phyloP scores from a whole-genome alignment of 1,140 invertebrate species.

The Atta cephalotes region DNA sequence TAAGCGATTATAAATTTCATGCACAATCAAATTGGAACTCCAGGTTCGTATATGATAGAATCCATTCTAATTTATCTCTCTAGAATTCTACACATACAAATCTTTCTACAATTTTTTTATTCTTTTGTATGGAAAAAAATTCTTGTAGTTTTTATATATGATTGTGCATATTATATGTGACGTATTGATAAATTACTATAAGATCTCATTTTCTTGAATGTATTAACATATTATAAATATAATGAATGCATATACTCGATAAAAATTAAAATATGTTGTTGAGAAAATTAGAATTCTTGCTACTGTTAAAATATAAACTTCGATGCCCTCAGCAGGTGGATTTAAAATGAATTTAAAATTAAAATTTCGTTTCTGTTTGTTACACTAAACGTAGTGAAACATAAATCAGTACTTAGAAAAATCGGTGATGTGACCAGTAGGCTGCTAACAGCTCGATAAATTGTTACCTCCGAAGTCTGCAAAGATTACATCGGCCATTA shows the following conservation, averaged over 20 bases:
- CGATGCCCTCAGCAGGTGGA: not conserved
- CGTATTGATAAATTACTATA: not conserved
- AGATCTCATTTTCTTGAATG: not conserved
- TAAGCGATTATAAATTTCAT: not conserved
- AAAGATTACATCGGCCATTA: conserved; percentile 43
- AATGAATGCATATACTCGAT: not conserved
- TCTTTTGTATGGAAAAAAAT: not conserved
- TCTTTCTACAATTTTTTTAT: not conserved
- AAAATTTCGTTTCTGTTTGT: conserved; percentile 43
- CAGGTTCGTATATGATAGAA: no score
- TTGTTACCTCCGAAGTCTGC: conserved; percentile 26
- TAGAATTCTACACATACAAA: not conserved
- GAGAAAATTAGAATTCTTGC: conserved; percentile 1
- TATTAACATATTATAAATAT: not conserved
- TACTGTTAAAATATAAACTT: conserved; percentile 21
- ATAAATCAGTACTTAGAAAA: conserved; percentile 38
- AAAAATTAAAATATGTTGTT: conserved; percentile 6
- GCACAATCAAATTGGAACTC: not conserved
- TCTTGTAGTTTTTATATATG: not conserved
- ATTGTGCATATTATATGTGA: not conserved
- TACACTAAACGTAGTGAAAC: not conserved
- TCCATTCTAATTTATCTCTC: not conserved
- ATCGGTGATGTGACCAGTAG: not conserved
- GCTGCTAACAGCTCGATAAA: conserved; percentile 47
- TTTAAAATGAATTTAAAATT: conserved; percentile 9